These are phyloP conservation scores for Acronicta alni DNA, from an alignment of 2,888 invertebrate genomes.

Conservation along the genomic window DNA sequence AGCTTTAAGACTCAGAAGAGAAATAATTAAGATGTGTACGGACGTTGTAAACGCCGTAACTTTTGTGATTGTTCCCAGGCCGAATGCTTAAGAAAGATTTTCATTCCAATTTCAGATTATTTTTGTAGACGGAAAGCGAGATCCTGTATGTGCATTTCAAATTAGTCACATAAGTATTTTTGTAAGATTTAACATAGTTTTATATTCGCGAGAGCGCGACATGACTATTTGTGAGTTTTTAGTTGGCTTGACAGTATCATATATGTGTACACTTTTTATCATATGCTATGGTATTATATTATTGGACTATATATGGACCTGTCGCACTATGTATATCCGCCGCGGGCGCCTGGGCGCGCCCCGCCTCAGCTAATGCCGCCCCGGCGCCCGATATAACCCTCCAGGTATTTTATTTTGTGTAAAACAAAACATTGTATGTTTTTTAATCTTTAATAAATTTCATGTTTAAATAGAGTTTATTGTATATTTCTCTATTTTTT, in stretches of 20 bases:
- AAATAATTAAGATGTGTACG: constrained; percentile 81
- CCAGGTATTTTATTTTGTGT: constrained; percentile 89
- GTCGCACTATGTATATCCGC: constrained; percentile 81
- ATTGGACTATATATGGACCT: constrained; percentile 87
- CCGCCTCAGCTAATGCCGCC: constrained; percentile 69
- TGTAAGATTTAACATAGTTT: constrained; percentile 88
- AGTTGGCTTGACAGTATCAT: constrained; percentile 87
- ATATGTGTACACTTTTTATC: constrained; percentile 86
- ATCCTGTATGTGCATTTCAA: constrained; percentile 88
- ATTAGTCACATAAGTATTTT: constrained; percentile 89
- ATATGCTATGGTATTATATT: constrained; percentile 88
- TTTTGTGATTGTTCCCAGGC: constrained; percentile 83
- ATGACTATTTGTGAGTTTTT: constrained; percentile 86
- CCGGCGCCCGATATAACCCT: constrained; percentile 73
- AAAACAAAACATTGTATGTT: constrained; percentile 88
- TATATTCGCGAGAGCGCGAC: constrained; percentile 87
- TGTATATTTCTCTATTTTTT: constrained; percentile 87
- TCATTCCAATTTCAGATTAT: constrained; percentile 89
- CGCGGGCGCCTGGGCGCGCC: constrained; percentile 63
- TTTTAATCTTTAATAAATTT: constrained; percentile 89
- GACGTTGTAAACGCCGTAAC: constrained; percentile 82
- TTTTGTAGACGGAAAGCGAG: constrained; percentile 88
- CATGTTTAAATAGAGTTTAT: constrained; percentile 89
- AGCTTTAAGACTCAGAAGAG: constrained; percentile 89
- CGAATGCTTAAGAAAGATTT: constrained; percentile 82